Percentiles rank a stretch among this genome's conserved stretches.
Conservation (phyloP, 2,888 invertebrate genomes). For the Neria commutata region DNA sequence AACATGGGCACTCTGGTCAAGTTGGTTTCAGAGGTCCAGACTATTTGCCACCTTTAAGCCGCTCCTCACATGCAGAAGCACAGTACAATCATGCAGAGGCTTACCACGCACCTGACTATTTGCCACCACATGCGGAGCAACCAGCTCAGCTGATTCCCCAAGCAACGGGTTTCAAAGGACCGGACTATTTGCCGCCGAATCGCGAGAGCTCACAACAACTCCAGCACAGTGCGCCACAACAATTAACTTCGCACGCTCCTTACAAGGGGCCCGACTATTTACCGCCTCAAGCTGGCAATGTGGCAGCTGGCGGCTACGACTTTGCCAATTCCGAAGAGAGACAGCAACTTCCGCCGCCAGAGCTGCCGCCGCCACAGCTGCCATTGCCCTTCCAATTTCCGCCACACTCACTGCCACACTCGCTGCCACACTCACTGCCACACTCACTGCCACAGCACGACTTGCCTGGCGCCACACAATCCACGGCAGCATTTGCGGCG, state of each 20-base stretch:
- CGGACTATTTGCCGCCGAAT: slow-evolving; percentile 2
- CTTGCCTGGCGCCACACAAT: slow-evolving; percentile 2
- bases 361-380: background rate
- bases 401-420: background rate
- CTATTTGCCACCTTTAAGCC: slow-evolving; percentile 16
- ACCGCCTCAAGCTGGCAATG: slow-evolving; percentile 26
- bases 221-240: too few species aligned
- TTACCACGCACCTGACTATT: slow-evolving; percentile 33
- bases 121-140: slow-evolving; percentile 24
- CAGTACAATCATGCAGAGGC: too few species aligned
- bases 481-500: slow-evolving; percentile 31
- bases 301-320: slow-evolving; percentile 34
- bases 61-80: too few species aligned
- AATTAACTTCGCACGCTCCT: background rate
- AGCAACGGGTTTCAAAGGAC: too few species aligned
- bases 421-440: background rate
- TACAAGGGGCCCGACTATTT: slow-evolving; percentile 35
- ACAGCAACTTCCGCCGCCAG: slow-evolving; percentile 11
- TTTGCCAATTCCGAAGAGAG: slow-evolving; percentile 31
- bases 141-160: too few species aligned
- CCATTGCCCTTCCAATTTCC: background rate
- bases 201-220: too few species aligned
- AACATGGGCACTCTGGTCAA: background rate
- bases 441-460: slow-evolving; percentile 13
- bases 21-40: too few species aligned